Evolutionary conservation across 2,113 vertebrate species (phyloP), one percentile per base, ranked within the genome.

Genomic region (Euleptes europaea): DNA sequence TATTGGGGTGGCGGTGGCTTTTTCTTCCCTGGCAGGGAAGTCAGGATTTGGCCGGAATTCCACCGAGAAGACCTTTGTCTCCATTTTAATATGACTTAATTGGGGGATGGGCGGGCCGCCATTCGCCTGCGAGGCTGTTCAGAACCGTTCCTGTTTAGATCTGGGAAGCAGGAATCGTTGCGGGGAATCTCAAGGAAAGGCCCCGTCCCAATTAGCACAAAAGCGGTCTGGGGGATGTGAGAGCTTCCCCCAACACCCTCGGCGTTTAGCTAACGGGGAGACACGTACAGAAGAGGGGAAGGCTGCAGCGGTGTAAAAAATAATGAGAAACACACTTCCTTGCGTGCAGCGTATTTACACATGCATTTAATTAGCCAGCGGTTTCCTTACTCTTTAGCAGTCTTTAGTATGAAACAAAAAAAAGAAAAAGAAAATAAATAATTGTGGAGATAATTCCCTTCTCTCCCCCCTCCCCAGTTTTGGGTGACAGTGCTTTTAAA

Each of bases 271-370:
- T 47, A 31, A 69, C 35, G 73, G 38, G 60, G 51, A 57, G 38
- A 63, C 49, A 19, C 28, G 35, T 42, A 15, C n/a, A 42, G 51
- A 42, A 49, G 67, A 5, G 35, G 67, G 78, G 91, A 54, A 2
- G 12, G 88, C n/a, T 78, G 88, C n/a, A 87, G 93, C 70, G 47
- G 87, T 93, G 92, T 87, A 91, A 93, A 90, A n/a, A 84, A 89
- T 96, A 96, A 97, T 95, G 93, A 95, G 90, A 97, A 96, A 93
- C 95, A 96, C 92, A 93, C 90, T 86, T 90, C 60, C 35, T 90
- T 89, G 77, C 82, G 90, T 83, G 84, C 93, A 91, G 82, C 94
- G 47, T 92, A 89, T 95, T 95, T 92, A 91, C 95, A 96, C 82
- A 81, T 94, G 94, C 96, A 93, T 96, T 95, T 94, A 93, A 94